These are phyloP conservation scores for Therioaphis trifolii DNA, from an alignment of 2,888 invertebrate species.

Conservation along the genomic window DNA sequence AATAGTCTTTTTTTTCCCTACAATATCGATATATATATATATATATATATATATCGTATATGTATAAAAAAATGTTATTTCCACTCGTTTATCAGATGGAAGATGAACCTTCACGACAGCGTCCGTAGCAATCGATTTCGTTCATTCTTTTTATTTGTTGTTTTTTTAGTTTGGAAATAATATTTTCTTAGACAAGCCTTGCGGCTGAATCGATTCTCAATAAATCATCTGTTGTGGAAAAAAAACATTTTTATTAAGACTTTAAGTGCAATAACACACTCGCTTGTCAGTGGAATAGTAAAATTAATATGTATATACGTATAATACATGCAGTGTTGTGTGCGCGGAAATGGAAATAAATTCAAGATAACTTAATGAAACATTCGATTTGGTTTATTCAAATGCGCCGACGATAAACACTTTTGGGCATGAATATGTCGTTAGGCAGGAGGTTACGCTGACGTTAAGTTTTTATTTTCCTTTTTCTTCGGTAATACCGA, in stretches of 20 bases:
- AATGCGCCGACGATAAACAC: not conserved
- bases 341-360: not conserved
- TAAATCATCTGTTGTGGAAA: slow-evolving; percentile 25
- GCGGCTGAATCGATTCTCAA: slow-evolving; percentile 47
- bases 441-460: not conserved
- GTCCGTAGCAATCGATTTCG: slow-evolving; percentile 39
- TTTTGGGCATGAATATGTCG: not conserved
- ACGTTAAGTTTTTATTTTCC: not conserved
- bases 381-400: not conserved
- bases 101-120: slow-evolving; percentile 59
- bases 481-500: too few species aligned
- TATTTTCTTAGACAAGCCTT: slow-evolving; percentile 38
- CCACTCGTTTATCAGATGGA: slow-evolving; percentile 55
- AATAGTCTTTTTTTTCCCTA: slow-evolving; percentile 43
- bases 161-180: slow-evolving; percentile 36
- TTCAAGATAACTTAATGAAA: slow-evolving; percentile 21
- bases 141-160: slow-evolving; percentile 16
- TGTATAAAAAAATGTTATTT: slow-evolving; percentile 36
- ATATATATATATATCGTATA: slow-evolving; percentile 19
- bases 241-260: not conserved
- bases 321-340: not conserved
- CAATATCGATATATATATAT: slow-evolving; percentile 14
- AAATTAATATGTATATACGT: not conserved
- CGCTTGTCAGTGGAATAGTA: not conserved
- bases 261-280: not conserved